Base-by-base conservation (phyloP, 2,888 invertebrate species). In the Epiblema foenella region DNA sequence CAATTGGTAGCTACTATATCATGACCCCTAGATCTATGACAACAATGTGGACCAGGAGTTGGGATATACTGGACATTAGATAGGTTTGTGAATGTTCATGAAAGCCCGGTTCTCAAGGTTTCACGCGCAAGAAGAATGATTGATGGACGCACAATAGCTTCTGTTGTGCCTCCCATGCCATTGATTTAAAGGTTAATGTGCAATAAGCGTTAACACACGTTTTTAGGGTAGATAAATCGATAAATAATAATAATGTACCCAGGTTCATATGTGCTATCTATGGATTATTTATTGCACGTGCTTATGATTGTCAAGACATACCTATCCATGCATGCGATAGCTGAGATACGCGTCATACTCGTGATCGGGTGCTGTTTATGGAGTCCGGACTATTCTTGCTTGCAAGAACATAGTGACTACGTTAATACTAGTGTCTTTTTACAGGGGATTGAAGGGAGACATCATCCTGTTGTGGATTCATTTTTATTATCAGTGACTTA, bases 61-160 rank as follows among this genome's bases (percentile, higher is more conserved):
- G 46, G 46, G 46, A 46, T 15, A 46, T n/a, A 46, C 46, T 46
- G 46, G 46, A 5, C n/a, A n/a, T 12, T 46, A n/a, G 46, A 15
- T 15, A 46, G 46, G 46, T 46, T 46, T n/a, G 46, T 46, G 46
- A 46, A 46, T 46, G 46, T 46, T 46, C 46, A 39, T 57, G 62
- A 42, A 62, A 58, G 54, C 39, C 39, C 64, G 64, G 73, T 64
- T 70, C 70, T 60, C 75, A 72, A 73, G 73, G 69, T 68, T 65
- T 75, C 67, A 39, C 64, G 18, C 37, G 62, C 63, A 54, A 42
- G 62, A 54, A 56, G 42, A 51, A 29, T 66, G 60, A 68, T 68
- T 69, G 69, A 67, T 42, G 29, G 15, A 42, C 46, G 10, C 3
- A 71, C 70, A 70, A 70, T 70, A 17, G 39, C 46, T 33, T 46